phyloP scores from a whole-genome alignment of 2,113 vertebrate genomes.

The Fregata magnificens region DNA sequence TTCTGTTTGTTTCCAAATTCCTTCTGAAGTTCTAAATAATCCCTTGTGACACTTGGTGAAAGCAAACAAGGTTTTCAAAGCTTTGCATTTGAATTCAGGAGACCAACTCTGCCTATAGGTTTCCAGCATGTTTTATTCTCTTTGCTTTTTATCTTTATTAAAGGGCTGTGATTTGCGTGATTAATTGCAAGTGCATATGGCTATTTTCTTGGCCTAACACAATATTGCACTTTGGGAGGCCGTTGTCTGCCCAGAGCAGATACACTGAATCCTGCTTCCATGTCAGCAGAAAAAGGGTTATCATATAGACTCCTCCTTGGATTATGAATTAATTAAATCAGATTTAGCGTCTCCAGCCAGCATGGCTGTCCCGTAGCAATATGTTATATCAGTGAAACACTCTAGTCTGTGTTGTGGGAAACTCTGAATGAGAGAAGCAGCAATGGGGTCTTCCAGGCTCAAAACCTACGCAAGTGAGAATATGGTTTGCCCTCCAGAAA shows the following conservation, averaged over 20 bases:
- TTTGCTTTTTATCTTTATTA: conserved; percentile 8
- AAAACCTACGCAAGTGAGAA: not conserved
- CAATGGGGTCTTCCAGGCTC: not conserved
- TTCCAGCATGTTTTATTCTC: not conserved
- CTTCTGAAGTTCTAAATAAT: conserved; percentile 39
- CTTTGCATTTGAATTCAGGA: not conserved
- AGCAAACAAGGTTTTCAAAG: conserved; percentile 1
- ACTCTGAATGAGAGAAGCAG: not conserved
- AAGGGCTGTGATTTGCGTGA: conserved; percentile 15
- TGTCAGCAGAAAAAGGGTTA: not conserved
- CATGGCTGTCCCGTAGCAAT: not conserved
- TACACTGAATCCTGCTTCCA: not conserved
- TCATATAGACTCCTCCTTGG: not conserved
- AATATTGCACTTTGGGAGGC: not conserved
- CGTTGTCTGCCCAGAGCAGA: not conserved
- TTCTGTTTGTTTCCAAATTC: conserved; percentile 11
- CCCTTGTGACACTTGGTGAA: not conserved
- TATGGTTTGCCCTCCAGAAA: not conserved
- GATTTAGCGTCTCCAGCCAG: not conserved
- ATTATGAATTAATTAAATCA: not conserved
- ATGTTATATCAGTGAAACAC: not conserved
- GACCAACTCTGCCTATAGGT: not conserved
- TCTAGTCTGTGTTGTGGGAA: not conserved
- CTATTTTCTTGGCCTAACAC: not conserved
- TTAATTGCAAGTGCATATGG: not conserved